These are phyloP conservation scores for Ceratothoa steindachneri DNA, from an alignment of 2,888 invertebrate genomes.

Conservation along the genomic window DNA sequence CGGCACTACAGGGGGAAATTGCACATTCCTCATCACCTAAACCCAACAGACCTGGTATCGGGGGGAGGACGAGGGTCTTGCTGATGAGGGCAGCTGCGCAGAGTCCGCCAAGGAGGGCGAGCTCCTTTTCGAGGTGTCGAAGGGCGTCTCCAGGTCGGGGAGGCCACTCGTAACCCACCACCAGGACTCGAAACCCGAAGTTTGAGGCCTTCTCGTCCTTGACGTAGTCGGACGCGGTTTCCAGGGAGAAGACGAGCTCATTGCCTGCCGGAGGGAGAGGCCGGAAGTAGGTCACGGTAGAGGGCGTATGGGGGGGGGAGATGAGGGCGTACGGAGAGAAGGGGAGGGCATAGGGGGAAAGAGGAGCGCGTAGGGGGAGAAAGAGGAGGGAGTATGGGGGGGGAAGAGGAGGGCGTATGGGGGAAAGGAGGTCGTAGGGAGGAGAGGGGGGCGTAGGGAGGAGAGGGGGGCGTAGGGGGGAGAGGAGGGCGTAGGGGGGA, in stretches of 20 bases:
- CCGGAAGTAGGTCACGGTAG: neutral
- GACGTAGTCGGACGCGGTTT: conserved; percentile 90
- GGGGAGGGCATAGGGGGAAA: too few species aligned
- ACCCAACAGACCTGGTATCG: conserved; percentile 35
- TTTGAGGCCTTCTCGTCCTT: conserved; percentile 78
- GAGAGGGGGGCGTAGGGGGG: too few species aligned
- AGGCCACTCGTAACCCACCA: conserved; percentile 65
- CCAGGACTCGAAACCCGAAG: conserved; percentile 78
- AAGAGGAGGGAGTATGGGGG: too few species aligned
- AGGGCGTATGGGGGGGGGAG: too few species aligned
- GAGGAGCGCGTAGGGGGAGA: too few species aligned
- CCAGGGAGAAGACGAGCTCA: conserved; percentile 88
- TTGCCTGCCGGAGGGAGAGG: conserved; percentile 63
- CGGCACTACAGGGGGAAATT: too few species aligned
- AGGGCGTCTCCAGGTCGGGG: conserved; percentile 58
- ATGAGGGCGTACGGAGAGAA: too few species aligned
- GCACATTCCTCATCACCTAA: too few species aligned
- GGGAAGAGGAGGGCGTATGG: too few species aligned
- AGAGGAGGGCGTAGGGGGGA: too few species aligned
- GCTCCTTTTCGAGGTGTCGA: conserved; percentile 78
- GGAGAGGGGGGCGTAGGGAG: too few species aligned
- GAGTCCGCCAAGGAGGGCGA: conserved; percentile 83
- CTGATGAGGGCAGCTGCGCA: conserved; percentile 86
- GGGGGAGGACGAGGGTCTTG: conserved; percentile 68
- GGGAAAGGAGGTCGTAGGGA: too few species aligned